phyloP scores from a whole-genome alignment of 2,888 invertebrate genomes.

The Yponomeuta sedellus region DNA sequence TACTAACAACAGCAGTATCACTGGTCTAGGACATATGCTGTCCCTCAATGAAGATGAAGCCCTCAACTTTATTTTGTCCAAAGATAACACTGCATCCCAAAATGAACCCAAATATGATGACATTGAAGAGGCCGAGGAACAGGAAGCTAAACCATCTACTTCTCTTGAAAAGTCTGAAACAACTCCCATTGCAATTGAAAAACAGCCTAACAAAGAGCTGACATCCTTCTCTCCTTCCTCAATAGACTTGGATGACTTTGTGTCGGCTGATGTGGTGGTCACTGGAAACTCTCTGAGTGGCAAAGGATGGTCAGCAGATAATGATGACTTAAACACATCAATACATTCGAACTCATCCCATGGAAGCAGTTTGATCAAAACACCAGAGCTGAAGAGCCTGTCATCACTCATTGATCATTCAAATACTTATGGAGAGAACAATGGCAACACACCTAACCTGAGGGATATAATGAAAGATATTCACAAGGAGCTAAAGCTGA shows the following conservation, averaged over 20 bases:
- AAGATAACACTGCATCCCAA: constrained; percentile 32
- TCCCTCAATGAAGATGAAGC: constrained; percentile 83
- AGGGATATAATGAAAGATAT: constrained; percentile 77
- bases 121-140: constrained; percentile 22
- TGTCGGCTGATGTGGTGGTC: constrained; percentile 47
- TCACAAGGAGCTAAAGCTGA: constrained; percentile 59
- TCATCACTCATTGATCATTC: constrained; percentile 62
- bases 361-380: constrained; percentile 69
- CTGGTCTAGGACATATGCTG: constrained; percentile 66
- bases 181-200: background rate
- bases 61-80: constrained; percentile 80
- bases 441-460: constrained; percentile 65
- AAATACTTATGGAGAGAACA: constrained; percentile 48
- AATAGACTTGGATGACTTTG: constrained; percentile 50
- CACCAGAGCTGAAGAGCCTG: constrained; percentile 66
- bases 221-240: constrained; percentile 46
- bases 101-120: constrained; percentile 22
- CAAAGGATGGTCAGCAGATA: constrained; percentile 80
- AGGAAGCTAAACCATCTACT: background rate
- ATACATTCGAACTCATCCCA: constrained; percentile 71
- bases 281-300: constrained; percentile 81
- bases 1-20: constrained; percentile 45
- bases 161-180: background rate
- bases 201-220: constrained; percentile 27
- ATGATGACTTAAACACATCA: constrained; percentile 68